phyloP scores from a whole-genome alignment of 1,140 invertebrate species.

The Drosophila lowei region DNA sequence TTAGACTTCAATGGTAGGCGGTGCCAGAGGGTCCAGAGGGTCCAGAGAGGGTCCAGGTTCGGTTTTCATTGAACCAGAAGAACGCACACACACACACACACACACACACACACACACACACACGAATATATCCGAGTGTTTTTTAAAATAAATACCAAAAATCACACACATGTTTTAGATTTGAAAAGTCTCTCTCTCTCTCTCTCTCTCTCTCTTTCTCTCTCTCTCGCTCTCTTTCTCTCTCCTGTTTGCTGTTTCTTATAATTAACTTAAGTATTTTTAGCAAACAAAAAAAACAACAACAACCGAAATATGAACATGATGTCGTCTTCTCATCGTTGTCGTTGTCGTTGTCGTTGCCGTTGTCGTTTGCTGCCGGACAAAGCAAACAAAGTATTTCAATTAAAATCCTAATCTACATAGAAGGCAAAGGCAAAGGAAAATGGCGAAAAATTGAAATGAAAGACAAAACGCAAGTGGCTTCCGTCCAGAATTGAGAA shows the following conservation, averaged over 20 bases:
- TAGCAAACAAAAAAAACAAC: constrained; percentile 51
- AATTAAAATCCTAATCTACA: constrained; percentile 49
- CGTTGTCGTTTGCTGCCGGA: constrained; percentile 4
- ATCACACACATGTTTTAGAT: constrained; percentile 78
- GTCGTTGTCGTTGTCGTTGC: neutral
- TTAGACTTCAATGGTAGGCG: neutral
- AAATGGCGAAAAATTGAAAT: neutral
- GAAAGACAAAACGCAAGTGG: neutral
- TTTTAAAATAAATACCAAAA: constrained; percentile 76
- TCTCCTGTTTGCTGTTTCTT: constrained; percentile 31
- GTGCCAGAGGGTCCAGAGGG: too few species aligned
- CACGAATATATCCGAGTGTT: constrained; percentile 21
- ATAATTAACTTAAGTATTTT: constrained; percentile 80
- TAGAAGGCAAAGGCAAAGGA: neutral
- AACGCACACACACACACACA: too few species aligned
- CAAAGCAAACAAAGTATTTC: constrained; percentile 62
- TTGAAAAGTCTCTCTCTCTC: constrained; percentile 51
- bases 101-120: too few species aligned
- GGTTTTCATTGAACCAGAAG: too few species aligned
- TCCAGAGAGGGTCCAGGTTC: too few species aligned
- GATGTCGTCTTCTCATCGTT: constrained; percentile 14
- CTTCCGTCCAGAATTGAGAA: too few species aligned
- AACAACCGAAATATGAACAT: constrained; percentile 1
- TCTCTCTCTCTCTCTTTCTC: too few species aligned
- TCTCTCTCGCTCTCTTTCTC: too few species aligned